These are phyloP conservation scores for Drosophila chauvacae DNA, from an alignment of 1,140 invertebrate species.

Conservation along the genomic window DNA sequence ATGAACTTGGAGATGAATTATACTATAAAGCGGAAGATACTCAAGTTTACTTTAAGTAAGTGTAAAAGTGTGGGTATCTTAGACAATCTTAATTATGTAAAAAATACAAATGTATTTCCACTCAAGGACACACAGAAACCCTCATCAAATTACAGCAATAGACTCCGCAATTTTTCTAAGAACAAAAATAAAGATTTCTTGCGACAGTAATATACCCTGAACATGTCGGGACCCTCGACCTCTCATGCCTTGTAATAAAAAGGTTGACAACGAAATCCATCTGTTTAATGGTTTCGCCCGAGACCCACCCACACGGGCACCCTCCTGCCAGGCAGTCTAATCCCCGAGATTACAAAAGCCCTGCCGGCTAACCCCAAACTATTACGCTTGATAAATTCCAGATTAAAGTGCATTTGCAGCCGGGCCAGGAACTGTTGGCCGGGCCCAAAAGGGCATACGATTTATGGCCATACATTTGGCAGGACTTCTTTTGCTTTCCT, in stretches of 20 bases:
- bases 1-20: no score
- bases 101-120: neutral
- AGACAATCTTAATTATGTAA: neutral
- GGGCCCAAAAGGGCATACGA: constrained; percentile 64
- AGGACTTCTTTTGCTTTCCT: constrained; percentile 55
- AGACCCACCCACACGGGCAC: constrained; percentile 19
- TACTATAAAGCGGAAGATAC: neutral
- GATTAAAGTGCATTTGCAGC: constrained; percentile 83
- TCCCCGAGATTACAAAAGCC: constrained; percentile 75
- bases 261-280: constrained; percentile 80
- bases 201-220: constrained; percentile 14
- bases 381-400: constrained; percentile 83
- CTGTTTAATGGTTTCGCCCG: constrained; percentile 70
- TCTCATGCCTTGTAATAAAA: constrained; percentile 40
- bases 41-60: neutral
- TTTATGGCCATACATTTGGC: constrained; percentile 78
- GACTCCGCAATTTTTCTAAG: neutral
- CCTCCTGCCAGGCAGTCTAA: constrained; percentile 52
- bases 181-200: neutral
- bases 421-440: constrained; percentile 43
- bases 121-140: no score
- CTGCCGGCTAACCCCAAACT: constrained; percentile 56
- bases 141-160: neutral
- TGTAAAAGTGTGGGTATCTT: neutral
- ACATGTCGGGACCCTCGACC: neutral